Evolutionary conservation across 2,113 vertebrate genomes (phyloP).

Genomic region (Gallinago media): DNA sequence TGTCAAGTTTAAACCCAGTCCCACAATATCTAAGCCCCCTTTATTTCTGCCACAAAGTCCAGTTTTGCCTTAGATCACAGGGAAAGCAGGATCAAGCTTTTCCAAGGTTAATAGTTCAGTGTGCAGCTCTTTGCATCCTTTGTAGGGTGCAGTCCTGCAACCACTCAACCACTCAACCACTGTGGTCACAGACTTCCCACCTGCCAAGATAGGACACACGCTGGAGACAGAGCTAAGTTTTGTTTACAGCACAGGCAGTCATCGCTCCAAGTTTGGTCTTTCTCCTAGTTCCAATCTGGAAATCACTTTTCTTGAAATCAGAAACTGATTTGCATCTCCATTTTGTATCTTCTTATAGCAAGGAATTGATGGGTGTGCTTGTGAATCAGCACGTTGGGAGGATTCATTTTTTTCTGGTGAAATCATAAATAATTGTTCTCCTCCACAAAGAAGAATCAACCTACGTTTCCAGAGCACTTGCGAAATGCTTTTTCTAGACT

Average conservation of each 20-base stretch:
- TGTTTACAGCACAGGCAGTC: background rate
- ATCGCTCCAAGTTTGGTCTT: constrained; percentile 15
- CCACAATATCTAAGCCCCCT: background rate
- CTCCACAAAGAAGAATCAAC: constrained; percentile 40
- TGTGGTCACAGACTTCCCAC: fast-evolving
- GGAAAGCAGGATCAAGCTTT: background rate
- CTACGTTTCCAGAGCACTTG: constrained; percentile 7
- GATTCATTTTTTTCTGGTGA: constrained; percentile 31
- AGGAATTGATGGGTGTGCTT: constrained; percentile 30
- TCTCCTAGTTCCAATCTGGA: constrained; percentile 11
- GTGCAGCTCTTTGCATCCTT: background rate
- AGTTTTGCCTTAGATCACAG: background rate
- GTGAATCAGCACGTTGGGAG: constrained; percentile 52
- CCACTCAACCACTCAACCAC: background rate
- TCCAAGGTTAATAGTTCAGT: background rate
- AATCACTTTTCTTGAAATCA: background rate
- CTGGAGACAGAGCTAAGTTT: background rate
- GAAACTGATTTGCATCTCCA: constrained; percentile 45
- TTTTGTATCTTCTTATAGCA: constrained; percentile 53
- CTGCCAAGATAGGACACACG: fast-evolving
- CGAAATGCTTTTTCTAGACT: background rate
- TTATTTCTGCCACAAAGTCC: background rate
- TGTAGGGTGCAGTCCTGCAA: background rate
- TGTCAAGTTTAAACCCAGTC: background rate
- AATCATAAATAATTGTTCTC: constrained; percentile 66